Evolutionary conservation across 2,888 invertebrate species (phyloP), one percentile per base, ranked within the genome.

Genomic region (Branchellion lobata): DNA sequence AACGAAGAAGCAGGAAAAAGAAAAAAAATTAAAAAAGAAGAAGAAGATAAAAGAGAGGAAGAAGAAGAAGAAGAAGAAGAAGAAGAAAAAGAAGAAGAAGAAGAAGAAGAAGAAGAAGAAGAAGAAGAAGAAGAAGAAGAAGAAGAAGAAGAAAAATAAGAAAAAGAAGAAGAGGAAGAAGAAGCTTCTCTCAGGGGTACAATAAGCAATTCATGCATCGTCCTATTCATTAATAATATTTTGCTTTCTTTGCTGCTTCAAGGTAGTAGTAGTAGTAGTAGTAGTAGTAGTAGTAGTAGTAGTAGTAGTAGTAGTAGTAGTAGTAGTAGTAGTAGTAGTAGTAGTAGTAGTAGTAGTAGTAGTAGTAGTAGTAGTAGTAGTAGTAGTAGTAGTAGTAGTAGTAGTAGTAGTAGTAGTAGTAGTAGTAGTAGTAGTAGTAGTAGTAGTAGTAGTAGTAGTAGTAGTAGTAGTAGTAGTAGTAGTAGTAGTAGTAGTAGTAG

Each of bases 391-490:
- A 40, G 40, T 40, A 40, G 40, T 40, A 40, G 40, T 40, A 40
- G 40, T 40, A 40, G 40, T 40, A 40, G 40, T 40, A 40, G 40
- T 40, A 40, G 40, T 40, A 40, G 40, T 40, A 40, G 40, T 40
- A 40, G 40, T 40, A 40, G 40, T 40, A 40, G 40, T 40, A 40
- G 40, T 40, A 40, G 71, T 71, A 71, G 71, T 71, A 71, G 71
- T 71, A 71, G 71, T 71, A 71, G 71, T 40, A 8, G 8, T 40
- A 14, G 40, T 40, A 14, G 40, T 71, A 71, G 71, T 71, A 71
- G 71, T 71, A 71, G 71, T 71, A 71, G 71, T 71, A 71, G 71
- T 71, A 71, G 71, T 71, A 71, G 71, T 71, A 71, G 71, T 57
- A 57, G 61, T 57, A 57, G 61, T 57, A 57, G 61, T 57, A 57